phyloP scores from a whole-genome alignment of 2,888 invertebrate species.

The Dasypolia templi region DNA sequence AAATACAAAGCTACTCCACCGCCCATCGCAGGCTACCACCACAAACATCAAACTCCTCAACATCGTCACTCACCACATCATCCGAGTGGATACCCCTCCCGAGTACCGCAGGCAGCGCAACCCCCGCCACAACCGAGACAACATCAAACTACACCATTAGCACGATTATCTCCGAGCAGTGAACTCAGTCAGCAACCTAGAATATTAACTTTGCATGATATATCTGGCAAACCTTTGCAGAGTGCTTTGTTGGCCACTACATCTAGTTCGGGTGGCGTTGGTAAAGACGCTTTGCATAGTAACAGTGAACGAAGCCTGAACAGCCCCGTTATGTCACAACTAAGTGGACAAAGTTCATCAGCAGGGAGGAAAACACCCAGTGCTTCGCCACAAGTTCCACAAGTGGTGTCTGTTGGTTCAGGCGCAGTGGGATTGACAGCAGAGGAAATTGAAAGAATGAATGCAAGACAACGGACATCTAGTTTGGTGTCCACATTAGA shows the following conservation, averaged over 20 bases:
- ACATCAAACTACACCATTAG: constrained; percentile 97
- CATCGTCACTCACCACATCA: constrained; percentile 95
- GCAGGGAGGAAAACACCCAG: constrained; percentile 94
- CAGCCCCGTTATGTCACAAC: constrained; percentile 97
- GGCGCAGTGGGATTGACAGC: constrained; percentile 96
- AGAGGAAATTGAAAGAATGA: constrained; percentile 97
- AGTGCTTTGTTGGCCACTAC: constrained; percentile 97
- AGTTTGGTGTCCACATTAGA: constrained; percentile 98
- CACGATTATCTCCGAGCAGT: constrained; percentile 97
- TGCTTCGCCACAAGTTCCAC: constrained; percentile 92
- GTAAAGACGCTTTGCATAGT: constrained; percentile 96
- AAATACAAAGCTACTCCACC: constrained; percentile 97
- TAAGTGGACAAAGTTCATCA: constrained; percentile 96
- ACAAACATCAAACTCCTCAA: constrained; percentile 94
- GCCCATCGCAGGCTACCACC: constrained; percentile 93
- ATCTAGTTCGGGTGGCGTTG: constrained; percentile 96
- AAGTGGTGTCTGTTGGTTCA: constrained; percentile 92
- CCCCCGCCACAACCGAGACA: constrained; percentile 92
- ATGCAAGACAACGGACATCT: constrained; percentile 96
- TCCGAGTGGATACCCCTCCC: constrained; percentile 93
- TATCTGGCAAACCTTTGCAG: constrained; percentile 97
- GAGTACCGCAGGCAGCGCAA: constrained; percentile 93
- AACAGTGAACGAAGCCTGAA: constrained; percentile 97
- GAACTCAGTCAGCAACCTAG: constrained; percentile 98
- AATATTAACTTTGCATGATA: constrained; percentile 97